These are phyloP conservation scores for Psittacula cyanocephala DNA, from an alignment of 2,113 vertebrate genomes.

Conservation along the genomic window DNA sequence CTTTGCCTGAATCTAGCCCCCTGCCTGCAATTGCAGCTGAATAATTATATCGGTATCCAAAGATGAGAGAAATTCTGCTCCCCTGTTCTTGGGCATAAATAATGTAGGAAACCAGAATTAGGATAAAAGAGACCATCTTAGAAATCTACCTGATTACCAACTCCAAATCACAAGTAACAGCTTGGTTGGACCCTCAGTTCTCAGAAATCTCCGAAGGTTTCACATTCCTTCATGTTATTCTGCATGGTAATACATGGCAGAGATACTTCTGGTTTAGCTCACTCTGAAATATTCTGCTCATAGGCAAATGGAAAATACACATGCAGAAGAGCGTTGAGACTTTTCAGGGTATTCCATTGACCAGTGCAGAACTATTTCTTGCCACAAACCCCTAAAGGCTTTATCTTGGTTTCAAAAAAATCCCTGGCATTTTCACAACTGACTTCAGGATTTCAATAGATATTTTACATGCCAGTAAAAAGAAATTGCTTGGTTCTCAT, in stretches of 20 bases:
- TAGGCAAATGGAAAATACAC: constrained; percentile 18
- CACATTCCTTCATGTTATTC: constrained; percentile 1
- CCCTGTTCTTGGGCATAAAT: not conserved
- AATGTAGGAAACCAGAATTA: not conserved
- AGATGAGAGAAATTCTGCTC: not conserved
- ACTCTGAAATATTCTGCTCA: constrained; percentile 7
- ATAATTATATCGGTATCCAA: not conserved
- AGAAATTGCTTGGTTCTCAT: constrained; percentile 28
- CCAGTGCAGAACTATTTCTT: constrained; percentile 10
- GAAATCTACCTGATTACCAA: not conserved
- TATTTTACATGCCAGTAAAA: constrained; percentile 35
- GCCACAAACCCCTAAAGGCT: constrained; percentile 26
- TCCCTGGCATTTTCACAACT: constrained; percentile 35
- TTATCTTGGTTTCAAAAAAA: constrained; percentile 42
- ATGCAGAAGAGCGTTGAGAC: not conserved
- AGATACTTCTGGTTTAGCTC: constrained; percentile 20
- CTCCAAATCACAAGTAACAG: not conserved
- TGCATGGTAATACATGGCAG: not conserved
- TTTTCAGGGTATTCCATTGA: constrained; percentile 10
- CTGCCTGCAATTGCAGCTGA: not conserved
- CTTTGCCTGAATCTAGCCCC: not conserved
- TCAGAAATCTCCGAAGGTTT: not conserved
- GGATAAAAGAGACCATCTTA: not conserved
- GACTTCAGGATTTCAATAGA: constrained; percentile 53
- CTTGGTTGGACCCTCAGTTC: not conserved